Percentiles rank a stretch among this genome's conserved stretches.
phyloP scores from a whole-genome alignment of 1,140 invertebrate genomes.

The Musca vetustissima region DNA sequence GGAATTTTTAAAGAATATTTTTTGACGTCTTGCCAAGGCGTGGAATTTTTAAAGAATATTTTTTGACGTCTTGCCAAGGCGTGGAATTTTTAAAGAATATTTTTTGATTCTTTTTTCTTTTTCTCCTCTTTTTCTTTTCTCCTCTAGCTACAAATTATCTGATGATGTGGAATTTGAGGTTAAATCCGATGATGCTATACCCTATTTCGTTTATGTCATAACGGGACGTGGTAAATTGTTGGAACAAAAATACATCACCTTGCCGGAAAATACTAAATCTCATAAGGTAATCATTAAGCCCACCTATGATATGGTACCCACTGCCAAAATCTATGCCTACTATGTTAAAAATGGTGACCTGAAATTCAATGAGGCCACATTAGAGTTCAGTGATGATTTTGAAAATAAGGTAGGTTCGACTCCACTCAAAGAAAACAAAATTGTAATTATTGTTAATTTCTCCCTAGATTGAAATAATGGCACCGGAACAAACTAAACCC shows the following conservation, averaged over 20 bases:
- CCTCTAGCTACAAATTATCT: constrained; percentile 64
- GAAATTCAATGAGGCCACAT: constrained; percentile 75
- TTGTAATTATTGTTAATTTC: constrained; percentile 46
- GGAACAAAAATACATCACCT: constrained; percentile 65
- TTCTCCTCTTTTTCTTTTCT: neutral
- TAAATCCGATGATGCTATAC: constrained; percentile 75
- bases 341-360: constrained; percentile 74
- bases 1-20: too few relatives aligned
- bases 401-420: constrained; percentile 79
- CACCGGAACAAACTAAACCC: constrained; percentile 62
- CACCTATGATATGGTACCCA: constrained; percentile 79
- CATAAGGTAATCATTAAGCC: constrained; percentile 64
- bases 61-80: too few relatives aligned
- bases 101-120: too few relatives aligned
- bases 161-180: constrained; percentile 78
- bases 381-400: constrained; percentile 74
- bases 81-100: too few relatives aligned
- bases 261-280: constrained; percentile 36
- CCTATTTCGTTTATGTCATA: constrained; percentile 77
- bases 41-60: too few relatives aligned
- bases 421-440: too few relatives aligned
- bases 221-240: constrained; percentile 85
- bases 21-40: too few relatives aligned
- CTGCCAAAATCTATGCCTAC: constrained; percentile 75
- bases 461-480: constrained; percentile 50